Conservation (phyloP, 2,797 vertebrate species). For the Channa striata region DNA sequence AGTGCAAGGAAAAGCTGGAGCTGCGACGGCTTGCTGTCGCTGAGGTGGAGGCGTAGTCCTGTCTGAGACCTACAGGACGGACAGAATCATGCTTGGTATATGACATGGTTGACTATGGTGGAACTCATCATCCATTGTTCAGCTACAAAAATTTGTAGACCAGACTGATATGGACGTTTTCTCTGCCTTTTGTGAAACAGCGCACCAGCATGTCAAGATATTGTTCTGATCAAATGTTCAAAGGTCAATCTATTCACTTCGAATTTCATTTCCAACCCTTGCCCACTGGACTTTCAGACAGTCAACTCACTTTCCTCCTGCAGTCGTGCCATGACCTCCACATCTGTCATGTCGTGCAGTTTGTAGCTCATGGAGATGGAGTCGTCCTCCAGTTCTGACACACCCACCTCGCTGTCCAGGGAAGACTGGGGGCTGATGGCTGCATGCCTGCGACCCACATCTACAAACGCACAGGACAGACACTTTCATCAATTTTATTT, state of each 20-base stretch:
- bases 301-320: slow-evolving; percentile 97
- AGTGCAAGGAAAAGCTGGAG: slow-evolving; percentile 89
- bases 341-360: slow-evolving; percentile 97
- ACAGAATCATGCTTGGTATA: slow-evolving; percentile 14
- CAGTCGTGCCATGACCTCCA: slow-evolving; percentile 98
- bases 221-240: slow-evolving; percentile 16
- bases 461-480: slow-evolving; percentile 71
- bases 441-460: slow-evolving; percentile 85
- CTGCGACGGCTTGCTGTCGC: slow-evolving; percentile 90
- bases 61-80: slow-evolving; percentile 89
- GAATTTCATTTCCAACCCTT: background rate
- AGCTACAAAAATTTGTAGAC: slow-evolving; percentile 11
- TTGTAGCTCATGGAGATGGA: slow-evolving; percentile 98
- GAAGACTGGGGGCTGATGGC: slow-evolving; percentile 95
- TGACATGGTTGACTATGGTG: slow-evolving; percentile 20
- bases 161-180: slow-evolving; percentile 28
- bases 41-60: slow-evolving; percentile 97
- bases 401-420: slow-evolving; percentile 93
- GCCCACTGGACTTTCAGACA: background rate
- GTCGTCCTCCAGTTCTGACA: slow-evolving; percentile 93
- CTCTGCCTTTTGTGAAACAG: slow-evolving; percentile 44
- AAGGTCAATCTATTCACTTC: slow-evolving; percentile 30
- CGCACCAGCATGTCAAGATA: background rate
- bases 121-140: slow-evolving; percentile 51
- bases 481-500: background rate